Conservation (phyloP, 2,888 invertebrate genomes). For the Trichacis sp. region DNA sequence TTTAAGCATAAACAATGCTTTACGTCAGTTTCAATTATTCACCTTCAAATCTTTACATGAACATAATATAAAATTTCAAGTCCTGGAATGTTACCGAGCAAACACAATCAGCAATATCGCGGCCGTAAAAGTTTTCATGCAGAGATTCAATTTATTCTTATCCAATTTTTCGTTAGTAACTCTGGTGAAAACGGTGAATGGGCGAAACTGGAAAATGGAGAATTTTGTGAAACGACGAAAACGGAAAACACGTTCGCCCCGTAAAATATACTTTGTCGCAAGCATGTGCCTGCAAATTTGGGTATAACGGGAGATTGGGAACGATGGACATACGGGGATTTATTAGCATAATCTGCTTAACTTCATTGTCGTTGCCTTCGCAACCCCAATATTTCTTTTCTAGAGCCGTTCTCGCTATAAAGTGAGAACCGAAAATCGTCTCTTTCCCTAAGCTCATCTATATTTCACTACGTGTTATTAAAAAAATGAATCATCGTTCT, state of each 20-base stretch:
- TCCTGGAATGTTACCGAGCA: slow-evolving; percentile 21
- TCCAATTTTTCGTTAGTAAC: slow-evolving; percentile 38
- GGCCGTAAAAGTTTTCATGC: slow-evolving; percentile 28
- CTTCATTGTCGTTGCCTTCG: slow-evolving; percentile 47
- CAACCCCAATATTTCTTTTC: slow-evolving; percentile 27
- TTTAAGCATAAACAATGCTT: too few species aligned
- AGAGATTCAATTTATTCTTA: slow-evolving; percentile 42
- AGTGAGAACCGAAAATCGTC: slow-evolving; percentile 18
- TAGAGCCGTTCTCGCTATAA: slow-evolving; percentile 33
- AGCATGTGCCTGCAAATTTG: slow-evolving; percentile 39
- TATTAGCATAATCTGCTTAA: slow-evolving; percentile 63
- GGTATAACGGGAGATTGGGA: slow-evolving; percentile 43
- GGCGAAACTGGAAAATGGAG: slow-evolving; percentile 30
- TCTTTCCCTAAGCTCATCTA: slow-evolving; percentile 20
- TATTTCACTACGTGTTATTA: slow-evolving; percentile 26
- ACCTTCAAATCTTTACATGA: too few species aligned
- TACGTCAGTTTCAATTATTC: too few species aligned
- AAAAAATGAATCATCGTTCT: slow-evolving; percentile 24
- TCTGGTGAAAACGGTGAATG: slow-evolving; percentile 29
- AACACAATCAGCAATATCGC: slow-evolving; percentile 26
- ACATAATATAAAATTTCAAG: slow-evolving; percentile 18
- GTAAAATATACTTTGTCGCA: slow-evolving; percentile 48
- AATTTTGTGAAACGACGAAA: slow-evolving; percentile 38
- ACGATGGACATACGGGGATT: slow-evolving; percentile 56
- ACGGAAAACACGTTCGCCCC: slow-evolving; percentile 48